Base-by-base conservation (phyloP, 2,888 invertebrate genomes). In the Drosophila paramelanica region DNA sequence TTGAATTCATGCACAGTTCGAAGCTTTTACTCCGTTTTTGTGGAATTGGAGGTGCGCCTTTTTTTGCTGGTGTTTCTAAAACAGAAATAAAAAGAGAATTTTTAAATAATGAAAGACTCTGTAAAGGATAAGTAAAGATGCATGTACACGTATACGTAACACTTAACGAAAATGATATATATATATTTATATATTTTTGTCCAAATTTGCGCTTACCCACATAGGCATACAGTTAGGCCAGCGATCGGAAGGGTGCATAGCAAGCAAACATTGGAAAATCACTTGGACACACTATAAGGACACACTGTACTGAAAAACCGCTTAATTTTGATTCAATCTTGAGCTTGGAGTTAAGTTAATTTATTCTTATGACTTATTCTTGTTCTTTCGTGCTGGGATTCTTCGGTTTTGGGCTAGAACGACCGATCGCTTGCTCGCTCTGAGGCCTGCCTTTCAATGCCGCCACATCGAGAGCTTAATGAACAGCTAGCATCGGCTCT, bases 1-100 rank as follows among this genome's bases (percentile, higher is more conserved):
- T 94, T 94, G 95, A 96, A 96, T 96, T 96, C 96, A 96, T 96
- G 96, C 96, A 96, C 96, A 95, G 95, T 95, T 94, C 94, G 94
- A 92, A 93, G 93, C 93, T 93, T 93, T 93, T 94, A 93, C 93
- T 94, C 94, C 95, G 94, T 94, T 94, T 94, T 94, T 94, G 94
- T 92, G 92, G 93, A 93, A 93, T 93, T 94, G 94, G 94, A 94
- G 94, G 94, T 94, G 94, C 96, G 96, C 96, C 96, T 96, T 96
- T 96, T 96, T 96, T 96, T 96, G 96, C 96, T 96, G 96, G 96
- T 97, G 95, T 96, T 96, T 97, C 97, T 97, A 95, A 1, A 95
- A 95, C 88, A 92, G 79, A 68, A 81, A 78, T 43, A 57, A 36
- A 43, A 39, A 11, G 11, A 51, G 5, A 31, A 14, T 5, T 23